A percentile compares a stretch with the other conserved stretches of the same genome.
Evolutionary conservation across 2,113 vertebrate genomes (phyloP).

Genomic region (Orthonyx spaldingii): DNA sequence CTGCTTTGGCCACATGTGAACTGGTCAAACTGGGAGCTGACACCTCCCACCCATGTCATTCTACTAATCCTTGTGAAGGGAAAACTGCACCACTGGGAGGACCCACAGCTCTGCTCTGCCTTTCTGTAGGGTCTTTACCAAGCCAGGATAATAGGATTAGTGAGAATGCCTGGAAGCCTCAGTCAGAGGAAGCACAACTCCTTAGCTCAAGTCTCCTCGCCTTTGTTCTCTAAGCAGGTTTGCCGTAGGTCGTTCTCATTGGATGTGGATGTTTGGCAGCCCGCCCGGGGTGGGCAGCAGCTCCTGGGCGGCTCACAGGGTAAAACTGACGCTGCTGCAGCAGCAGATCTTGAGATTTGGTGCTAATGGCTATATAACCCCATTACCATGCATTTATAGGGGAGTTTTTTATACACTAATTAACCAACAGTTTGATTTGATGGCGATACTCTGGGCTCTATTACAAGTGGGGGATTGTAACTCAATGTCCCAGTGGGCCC

Average conservation of each 20-base stretch:
- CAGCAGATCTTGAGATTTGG: neutral
- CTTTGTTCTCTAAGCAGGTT: neutral
- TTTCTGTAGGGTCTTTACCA: neutral
- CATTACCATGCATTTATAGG: neutral
- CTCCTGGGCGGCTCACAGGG: neutral
- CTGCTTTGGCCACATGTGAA: neutral
- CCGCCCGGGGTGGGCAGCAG: accelerated
- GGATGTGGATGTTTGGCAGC: neutral
- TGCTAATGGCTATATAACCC: neutral
- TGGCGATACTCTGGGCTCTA: neutral
- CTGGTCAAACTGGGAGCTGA: neutral
- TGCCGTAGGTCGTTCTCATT: neutral
- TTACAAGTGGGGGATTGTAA: neutral
- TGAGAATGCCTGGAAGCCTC: neutral
- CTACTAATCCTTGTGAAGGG: neutral
- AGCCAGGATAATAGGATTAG: neutral
- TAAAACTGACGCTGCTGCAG: neutral
- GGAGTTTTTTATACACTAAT: neutral
- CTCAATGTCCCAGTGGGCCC: neutral
- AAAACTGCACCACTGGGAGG: neutral
- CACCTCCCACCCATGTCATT: neutral
- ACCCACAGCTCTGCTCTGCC: neutral
- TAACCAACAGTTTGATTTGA: neutral
- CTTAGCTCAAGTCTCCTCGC: neutral
- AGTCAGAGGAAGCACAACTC: neutral